Conservation (phyloP, 2,888 invertebrate species). For the Branchinecta sandiegonensis region DNA sequence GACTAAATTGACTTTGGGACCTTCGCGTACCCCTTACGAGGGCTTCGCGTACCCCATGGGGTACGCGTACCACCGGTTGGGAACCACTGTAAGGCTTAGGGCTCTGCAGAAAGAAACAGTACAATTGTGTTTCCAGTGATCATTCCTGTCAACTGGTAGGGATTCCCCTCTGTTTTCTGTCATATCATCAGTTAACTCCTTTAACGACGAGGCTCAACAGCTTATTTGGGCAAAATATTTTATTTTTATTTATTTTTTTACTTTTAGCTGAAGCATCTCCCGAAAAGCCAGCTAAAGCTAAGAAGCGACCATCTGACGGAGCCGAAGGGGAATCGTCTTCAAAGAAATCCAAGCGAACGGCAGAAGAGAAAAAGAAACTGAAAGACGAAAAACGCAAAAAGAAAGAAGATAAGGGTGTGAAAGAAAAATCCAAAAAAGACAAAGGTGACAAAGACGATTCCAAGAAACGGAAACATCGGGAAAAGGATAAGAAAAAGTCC, state of each 20-base stretch:
- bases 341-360: background rate
- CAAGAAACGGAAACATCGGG: constrained; percentile 9
- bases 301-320: background rate
- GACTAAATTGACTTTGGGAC: too few relatives aligned
- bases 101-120: too few relatives aligned
- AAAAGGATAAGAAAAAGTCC: constrained; percentile 6
- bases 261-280: background rate
- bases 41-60: too few relatives aligned
- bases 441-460: too few relatives aligned
- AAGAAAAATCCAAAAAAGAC: background rate
- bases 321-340: background rate
- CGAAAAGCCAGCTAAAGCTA: background rate
- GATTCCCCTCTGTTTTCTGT: too few relatives aligned
- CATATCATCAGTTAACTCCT: too few relatives aligned
- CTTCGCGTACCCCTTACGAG: too few relatives aligned
- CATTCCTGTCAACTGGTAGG: too few relatives aligned
- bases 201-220: too few relatives aligned
- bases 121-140: too few relatives aligned
- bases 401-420: constrained; percentile 7
- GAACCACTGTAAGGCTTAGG: too few relatives aligned
- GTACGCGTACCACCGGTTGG: too few relatives aligned
- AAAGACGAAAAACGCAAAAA: constrained; percentile 10
- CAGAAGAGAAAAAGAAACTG: constrained; percentile 11
- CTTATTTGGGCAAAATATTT: background rate
- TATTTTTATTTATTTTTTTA: background rate